phyloP scores from a whole-genome alignment of 2,888 invertebrate species.

The Drosophila stalkeri region DNA sequence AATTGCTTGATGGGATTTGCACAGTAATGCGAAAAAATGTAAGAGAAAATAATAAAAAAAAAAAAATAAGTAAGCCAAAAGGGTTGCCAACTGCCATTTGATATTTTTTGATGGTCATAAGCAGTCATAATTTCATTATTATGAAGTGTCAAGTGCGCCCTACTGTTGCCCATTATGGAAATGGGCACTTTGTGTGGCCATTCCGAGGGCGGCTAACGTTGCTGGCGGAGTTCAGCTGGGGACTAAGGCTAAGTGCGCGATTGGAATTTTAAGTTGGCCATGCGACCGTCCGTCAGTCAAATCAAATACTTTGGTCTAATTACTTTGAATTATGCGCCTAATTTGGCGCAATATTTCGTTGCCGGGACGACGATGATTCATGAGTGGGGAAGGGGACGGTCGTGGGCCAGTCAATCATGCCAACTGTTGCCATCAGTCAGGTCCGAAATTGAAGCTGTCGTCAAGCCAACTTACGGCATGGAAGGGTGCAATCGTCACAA shows the following conservation, averaged over 20 bases:
- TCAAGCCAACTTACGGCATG: constrained; percentile 32
- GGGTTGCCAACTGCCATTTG: constrained; percentile 44
- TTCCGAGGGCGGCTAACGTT: constrained; percentile 25
- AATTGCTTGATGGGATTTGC: constrained; percentile 35
- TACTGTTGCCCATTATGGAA: constrained; percentile 63
- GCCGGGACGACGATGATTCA: constrained; percentile 79
- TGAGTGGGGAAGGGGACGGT: constrained; percentile 37
- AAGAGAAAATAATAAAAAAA: constrained; percentile 36
- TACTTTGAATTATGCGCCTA: constrained; percentile 80
- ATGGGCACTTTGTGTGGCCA: constrained; percentile 73
- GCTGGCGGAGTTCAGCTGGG: constrained; percentile 15
- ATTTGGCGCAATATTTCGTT: constrained; percentile 76
- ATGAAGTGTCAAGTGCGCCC: constrained; percentile 71
- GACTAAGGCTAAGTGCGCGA: constrained; percentile 13
- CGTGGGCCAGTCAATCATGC: constrained; percentile 66
- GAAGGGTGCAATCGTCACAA: constrained; percentile 47
- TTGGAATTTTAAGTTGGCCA: constrained; percentile 54
- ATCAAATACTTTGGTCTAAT: constrained; percentile 66
- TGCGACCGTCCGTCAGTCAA: constrained; percentile 28
- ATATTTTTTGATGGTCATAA: constrained; percentile 63
- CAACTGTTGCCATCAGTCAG: constrained; percentile 76
- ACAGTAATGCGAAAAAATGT: constrained; percentile 6
- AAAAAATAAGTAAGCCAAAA: constrained; percentile 35
- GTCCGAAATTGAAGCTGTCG: constrained; percentile 61
- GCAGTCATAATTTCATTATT: constrained; percentile 80